Evolutionary conservation across 2,113 vertebrate genomes (phyloP).

Genomic region (Brachyistius frenatus): DNA sequence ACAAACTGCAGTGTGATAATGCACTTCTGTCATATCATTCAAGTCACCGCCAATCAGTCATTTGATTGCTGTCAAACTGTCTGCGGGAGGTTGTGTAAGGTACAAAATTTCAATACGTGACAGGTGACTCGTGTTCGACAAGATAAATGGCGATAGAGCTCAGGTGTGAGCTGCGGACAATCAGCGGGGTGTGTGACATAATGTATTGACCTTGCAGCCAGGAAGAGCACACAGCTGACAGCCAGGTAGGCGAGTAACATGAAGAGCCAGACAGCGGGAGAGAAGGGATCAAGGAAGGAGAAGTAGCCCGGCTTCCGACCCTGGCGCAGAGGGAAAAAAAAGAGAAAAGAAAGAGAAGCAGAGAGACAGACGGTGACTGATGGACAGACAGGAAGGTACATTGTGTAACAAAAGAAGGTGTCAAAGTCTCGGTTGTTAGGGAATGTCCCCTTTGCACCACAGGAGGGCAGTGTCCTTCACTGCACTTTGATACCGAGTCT

Average conservation of each 20-base stretch:
- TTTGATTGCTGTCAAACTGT: constrained; percentile 46
- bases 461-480: constrained; percentile 74
- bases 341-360: constrained; percentile 8
- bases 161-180: constrained; percentile 54
- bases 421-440: constrained; percentile 31
- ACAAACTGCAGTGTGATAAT: constrained; percentile 34
- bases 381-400: constrained; percentile 33
- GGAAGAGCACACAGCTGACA: constrained; percentile 95
- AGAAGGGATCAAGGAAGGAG: constrained; percentile 97
- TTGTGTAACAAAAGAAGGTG: constrained; percentile 38
- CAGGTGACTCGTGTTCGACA: constrained; percentile 47
- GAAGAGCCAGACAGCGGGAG: constrained; percentile 96
- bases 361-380: constrained; percentile 31
- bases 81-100: constrained; percentile 23
- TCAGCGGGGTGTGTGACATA: constrained; percentile 62
- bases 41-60: constrained; percentile 49
- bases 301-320: constrained; percentile 96
- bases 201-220: constrained; percentile 91
- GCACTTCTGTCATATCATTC: constrained; percentile 26
- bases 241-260: constrained; percentile 96
- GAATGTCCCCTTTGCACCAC: constrained; percentile 64
- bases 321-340: constrained; percentile 71
- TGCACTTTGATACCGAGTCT: constrained; percentile 41
- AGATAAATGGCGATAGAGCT: constrained; percentile 51
- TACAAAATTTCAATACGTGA: constrained; percentile 40